A percentile compares a stretch with the other conserved stretches of the same genome.
These are phyloP conservation scores for Calypte anna DNA, from an alignment of 2,113 vertebrate species.

Conservation along the genomic window DNA sequence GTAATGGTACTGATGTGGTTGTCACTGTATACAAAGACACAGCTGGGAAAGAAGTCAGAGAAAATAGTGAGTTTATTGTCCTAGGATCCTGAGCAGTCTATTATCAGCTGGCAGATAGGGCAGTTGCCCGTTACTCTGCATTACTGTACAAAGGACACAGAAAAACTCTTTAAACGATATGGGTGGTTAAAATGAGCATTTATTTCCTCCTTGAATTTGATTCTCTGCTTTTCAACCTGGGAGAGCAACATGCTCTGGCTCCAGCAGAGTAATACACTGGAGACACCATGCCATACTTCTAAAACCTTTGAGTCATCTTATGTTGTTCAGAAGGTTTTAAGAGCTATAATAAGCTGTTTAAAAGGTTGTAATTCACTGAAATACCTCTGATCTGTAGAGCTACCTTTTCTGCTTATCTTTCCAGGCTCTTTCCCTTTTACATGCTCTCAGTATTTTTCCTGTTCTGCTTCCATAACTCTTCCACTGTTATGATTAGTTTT, in stretches of 20 bases:
- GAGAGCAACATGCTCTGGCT: background rate
- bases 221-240: background rate
- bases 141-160: background rate
- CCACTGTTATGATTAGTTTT: background rate
- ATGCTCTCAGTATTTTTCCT: background rate
- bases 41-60: background rate
- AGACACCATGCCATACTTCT: background rate
- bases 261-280: background rate
- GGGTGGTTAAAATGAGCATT: background rate
- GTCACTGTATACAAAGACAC: background rate
- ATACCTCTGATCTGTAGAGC: background rate
- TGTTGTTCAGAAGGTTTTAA: background rate
- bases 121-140: background rate
- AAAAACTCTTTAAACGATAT: background rate
- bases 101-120: background rate
- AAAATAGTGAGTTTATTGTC: slow-evolving; percentile 14
- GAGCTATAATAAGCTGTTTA: background rate
- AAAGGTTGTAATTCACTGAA: background rate
- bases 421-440: background rate
- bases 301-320: background rate
- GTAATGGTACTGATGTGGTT: background rate
- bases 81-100: background rate
- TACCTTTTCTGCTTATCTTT: background rate
- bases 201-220: slow-evolving; percentile 5
- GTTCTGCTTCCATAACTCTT: background rate